phyloP scores from a whole-genome alignment of 2,113 vertebrate genomes.

The Shinisaurus crocodilurus region DNA sequence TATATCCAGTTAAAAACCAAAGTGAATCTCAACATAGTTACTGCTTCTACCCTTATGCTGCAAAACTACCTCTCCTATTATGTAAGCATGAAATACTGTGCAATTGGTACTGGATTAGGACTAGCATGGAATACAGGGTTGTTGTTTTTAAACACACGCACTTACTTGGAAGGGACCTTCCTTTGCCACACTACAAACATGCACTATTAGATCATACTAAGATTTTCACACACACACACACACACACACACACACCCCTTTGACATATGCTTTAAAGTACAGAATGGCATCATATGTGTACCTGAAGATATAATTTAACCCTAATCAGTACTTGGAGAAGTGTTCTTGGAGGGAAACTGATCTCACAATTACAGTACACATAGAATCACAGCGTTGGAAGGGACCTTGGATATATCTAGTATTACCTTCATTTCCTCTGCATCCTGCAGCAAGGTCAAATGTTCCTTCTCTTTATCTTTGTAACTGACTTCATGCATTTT shows the following conservation, averaged over 20 bases:
- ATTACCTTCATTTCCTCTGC: conserved; percentile 90
- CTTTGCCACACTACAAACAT: background rate
- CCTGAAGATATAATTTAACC: conserved; percentile 31
- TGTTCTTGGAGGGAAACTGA: background rate
- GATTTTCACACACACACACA: background rate
- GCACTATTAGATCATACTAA: background rate
- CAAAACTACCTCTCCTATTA: background rate
- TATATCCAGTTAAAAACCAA: background rate
- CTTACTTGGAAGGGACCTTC: background rate
- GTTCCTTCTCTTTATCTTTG: conserved; percentile 90
- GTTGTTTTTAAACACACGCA: background rate
- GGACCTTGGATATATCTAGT: background rate
- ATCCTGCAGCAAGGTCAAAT: conserved; percentile 86
- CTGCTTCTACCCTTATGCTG: background rate
- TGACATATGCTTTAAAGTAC: conserved; percentile 11
- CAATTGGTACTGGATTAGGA: background rate
- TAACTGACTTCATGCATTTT: conserved; percentile 90
- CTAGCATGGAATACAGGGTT: background rate
- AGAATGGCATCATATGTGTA: background rate
- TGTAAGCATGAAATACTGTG: background rate
- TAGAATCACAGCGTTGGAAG: background rate
- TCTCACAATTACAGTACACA: background rate
- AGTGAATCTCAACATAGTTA: background rate
- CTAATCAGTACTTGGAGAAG: conserved; percentile 4
- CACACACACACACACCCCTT: background rate